phyloP scores from a whole-genome alignment of 2,888 invertebrate genomes.

The Physocephala rufipes region DNA sequence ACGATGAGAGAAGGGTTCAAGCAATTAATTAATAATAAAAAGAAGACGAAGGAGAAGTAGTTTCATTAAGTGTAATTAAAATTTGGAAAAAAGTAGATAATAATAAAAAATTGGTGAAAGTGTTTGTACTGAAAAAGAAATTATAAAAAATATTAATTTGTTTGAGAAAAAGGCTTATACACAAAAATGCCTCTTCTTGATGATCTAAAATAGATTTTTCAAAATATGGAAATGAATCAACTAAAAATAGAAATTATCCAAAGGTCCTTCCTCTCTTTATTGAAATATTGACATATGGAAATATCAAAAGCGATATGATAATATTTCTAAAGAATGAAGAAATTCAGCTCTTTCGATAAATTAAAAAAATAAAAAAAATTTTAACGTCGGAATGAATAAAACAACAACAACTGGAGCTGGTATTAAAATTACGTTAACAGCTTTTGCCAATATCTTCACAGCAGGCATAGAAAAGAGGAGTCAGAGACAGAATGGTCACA shows the following conservation, averaged over 20 bases:
- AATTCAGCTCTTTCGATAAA: neutral
- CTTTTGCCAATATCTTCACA: conserved; percentile 6
- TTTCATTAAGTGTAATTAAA: conserved; percentile 17
- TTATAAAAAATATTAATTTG: conserved; percentile 7
- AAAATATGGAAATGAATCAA: conserved; percentile 17
- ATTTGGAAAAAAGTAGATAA: neutral
- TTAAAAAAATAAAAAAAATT: neutral
- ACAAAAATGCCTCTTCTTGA: too few species aligned
- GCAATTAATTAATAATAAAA: conserved; percentile 16
- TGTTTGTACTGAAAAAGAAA: neutral
- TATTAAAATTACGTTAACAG: neutral
- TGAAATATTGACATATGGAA: conserved; percentile 14
- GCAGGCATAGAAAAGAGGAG: neutral
- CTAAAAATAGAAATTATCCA: conserved; percentile 21
- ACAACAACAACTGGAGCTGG: neutral
- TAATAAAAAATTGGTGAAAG: conserved; percentile 22
- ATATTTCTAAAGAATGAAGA: conserved; percentile 2
- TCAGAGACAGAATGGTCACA: neutral
- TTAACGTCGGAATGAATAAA: neutral
- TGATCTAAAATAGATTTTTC: neutral
- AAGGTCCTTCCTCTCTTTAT: neutral
- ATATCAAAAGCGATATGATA: too few species aligned
- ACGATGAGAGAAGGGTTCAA: conserved; percentile 11
- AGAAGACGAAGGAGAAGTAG: conserved; percentile 5
- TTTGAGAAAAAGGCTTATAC: neutral